Base-by-base conservation (phyloP, 2,888 invertebrate species). In the Periphyllus acericola region DNA sequence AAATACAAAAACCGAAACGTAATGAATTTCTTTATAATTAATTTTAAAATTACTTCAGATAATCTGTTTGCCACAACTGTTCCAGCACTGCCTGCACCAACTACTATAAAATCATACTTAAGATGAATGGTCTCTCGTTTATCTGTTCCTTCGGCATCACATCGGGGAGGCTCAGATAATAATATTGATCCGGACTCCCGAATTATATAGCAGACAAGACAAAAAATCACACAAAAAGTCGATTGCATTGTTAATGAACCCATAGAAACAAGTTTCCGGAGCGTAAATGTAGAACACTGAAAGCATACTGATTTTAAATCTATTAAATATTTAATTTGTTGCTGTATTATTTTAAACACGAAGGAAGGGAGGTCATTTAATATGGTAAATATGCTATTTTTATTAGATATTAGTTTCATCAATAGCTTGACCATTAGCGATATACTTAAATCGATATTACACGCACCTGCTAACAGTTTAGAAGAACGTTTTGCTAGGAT, bases 61-160 rank as follows among this genome's bases (percentile, higher is more conserved):
- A 87, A 21, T 74, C 86, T 66, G 21, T 55, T 87, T 0, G 86
- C 86, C 19, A 87, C 72, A 21, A 87, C 86, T 8, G n/a, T 36
- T 74, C 86, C 86, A 3, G 80, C 86, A 60, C 86, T 87, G 46
- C 86, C 86, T 29, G 86, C 86, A 25, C 86, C 86, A 5, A 87
- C 80, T 4, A 87, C 80, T 17, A 87, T 60, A 32, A 87, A 87
- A 74, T 87, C 86, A 19, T 87, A 80, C 36, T 60, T 55, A 8
- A 17, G 29, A 4, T 5, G 21, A 34, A 46, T 21, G 8, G 36
- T 40, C 6, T 83, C 36, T 75, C 66, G 83, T 32, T 83, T 40
- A 14, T 14, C 17, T 8, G 32, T 11, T 68, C 40, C 21, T 40
- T 66, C 80, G 21, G 8, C 8, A 17, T 52, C 5, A 0, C 34